phyloP scores from a whole-genome alignment of 2,888 invertebrate genomes.

The Drosophila affinis region DNA sequence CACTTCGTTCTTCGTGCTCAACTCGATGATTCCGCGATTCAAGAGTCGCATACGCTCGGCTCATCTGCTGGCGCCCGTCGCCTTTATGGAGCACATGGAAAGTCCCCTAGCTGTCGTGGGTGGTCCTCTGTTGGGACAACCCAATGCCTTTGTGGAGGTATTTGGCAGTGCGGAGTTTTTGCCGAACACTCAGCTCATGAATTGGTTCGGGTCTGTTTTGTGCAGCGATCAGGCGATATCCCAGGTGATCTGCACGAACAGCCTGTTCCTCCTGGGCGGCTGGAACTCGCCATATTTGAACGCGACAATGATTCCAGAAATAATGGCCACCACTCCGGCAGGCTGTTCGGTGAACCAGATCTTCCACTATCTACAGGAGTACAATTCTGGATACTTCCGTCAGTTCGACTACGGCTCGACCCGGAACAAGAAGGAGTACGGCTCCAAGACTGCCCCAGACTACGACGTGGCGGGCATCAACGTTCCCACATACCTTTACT shows the following conservation, averaged over 20 bases:
- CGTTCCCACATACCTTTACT: slow-evolving; percentile 72
- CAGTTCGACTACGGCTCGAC: slow-evolving; percentile 69
- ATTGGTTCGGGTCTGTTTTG: slow-evolving; percentile 59
- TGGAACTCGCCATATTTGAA: slow-evolving; percentile 73
- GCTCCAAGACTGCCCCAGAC: slow-evolving; percentile 55
- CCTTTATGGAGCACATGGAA: slow-evolving; percentile 72
- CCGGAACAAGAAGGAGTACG: slow-evolving; percentile 66
- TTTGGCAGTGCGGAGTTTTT: slow-evolving; percentile 75
- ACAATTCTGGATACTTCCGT: slow-evolving; percentile 67
- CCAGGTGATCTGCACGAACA: slow-evolving; percentile 64
- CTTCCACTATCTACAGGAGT: slow-evolving; percentile 75
- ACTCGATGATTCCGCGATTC: slow-evolving; percentile 60
- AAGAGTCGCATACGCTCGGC: slow-evolving; percentile 69
- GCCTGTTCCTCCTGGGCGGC: slow-evolving; percentile 65
- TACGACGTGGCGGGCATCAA: slow-evolving; percentile 63
- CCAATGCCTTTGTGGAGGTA: slow-evolving; percentile 69
- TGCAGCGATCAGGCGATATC: slow-evolving; percentile 58
- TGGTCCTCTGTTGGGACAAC: slow-evolving; percentile 84
- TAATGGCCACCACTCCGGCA: slow-evolving; percentile 76
- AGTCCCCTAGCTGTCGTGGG: slow-evolving; percentile 85
- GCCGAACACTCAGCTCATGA: slow-evolving; percentile 66
- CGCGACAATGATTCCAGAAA: slow-evolving; percentile 69
- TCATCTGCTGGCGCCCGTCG: slow-evolving; percentile 76
- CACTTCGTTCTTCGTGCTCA: slow-evolving; percentile 70
- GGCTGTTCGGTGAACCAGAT: slow-evolving; percentile 75